Evolutionary conservation across 2,113 vertebrate genomes (phyloP).

Genomic region (Dipodomys merriami): DNA sequence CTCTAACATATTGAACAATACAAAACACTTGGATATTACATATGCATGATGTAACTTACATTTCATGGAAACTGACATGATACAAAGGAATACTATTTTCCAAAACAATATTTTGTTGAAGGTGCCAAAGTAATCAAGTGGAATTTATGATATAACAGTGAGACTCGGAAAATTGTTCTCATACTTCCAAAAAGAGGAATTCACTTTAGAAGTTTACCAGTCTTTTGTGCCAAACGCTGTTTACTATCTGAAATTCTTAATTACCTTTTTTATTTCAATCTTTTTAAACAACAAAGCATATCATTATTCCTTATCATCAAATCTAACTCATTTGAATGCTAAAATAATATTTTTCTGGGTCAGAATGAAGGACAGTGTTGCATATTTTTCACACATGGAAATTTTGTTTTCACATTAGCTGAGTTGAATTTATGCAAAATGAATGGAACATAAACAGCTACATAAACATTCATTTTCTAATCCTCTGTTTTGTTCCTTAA

Average conservation of each 20-base stretch:
- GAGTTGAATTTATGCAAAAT: neutral
- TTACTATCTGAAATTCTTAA: neutral
- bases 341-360: neutral
- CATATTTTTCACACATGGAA: neutral
- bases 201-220: neutral
- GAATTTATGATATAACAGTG: neutral
- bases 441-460: neutral
- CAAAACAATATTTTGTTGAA: neutral
- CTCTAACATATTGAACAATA: neutral
- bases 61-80: neutral
- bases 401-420: neutral
- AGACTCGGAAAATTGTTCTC: neutral
- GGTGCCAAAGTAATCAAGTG: neutral
- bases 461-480: neutral
- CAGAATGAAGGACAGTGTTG: neutral
- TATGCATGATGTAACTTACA: neutral
- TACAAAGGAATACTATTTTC: neutral
- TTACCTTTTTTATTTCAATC: neutral
- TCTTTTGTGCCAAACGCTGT: neutral
- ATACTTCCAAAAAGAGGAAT: neutral
- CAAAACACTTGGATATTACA: neutral
- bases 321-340: neutral
- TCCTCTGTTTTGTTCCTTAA: neutral
- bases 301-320: neutral
- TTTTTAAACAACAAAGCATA: neutral